Evolutionary conservation across 2,888 invertebrate species (phyloP).

Genomic region (Gastracanthus pulcherrimus): DNA sequence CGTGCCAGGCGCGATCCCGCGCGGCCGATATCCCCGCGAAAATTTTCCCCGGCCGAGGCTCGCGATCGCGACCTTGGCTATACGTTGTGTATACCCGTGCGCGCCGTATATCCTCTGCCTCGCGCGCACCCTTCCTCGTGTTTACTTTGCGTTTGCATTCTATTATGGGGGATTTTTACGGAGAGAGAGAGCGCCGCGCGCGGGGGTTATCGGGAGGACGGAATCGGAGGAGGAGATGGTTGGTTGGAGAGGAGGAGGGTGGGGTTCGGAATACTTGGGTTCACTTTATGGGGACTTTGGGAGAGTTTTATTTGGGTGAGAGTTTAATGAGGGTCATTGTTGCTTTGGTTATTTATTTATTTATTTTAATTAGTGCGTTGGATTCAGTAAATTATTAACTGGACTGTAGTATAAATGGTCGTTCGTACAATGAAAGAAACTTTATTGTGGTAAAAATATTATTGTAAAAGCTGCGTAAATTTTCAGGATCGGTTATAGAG

Average conservation of each 20-base stretch:
- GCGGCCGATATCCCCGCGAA: constrained; percentile 19
- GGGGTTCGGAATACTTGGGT: neutral
- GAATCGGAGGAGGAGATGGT: constrained; percentile 12
- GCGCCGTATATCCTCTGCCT: constrained; percentile 9
- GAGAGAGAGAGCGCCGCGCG: neutral
- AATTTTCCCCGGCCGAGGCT: no score
- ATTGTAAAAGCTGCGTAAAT: no score
- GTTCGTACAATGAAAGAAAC: no score
- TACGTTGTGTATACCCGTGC: neutral
- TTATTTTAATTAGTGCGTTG: no score
- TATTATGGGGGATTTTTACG: constrained; percentile 21
- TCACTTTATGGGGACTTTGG: neutral
- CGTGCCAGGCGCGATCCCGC: neutral
- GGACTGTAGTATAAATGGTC: no score
- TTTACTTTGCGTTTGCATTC: constrained; percentile 14
- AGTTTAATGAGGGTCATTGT: no score
- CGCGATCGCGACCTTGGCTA: neutral
- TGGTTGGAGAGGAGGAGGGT: neutral
- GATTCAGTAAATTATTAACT: no score
- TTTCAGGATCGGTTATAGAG: no score
- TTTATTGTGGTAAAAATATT: no score
- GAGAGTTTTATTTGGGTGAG: no score
- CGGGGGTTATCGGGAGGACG: constrained; percentile 12
- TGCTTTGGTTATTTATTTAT: no score
- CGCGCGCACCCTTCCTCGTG: neutral